Conservation (phyloP, 2,888 invertebrate species). For the Ochropleura plecta region DNA sequence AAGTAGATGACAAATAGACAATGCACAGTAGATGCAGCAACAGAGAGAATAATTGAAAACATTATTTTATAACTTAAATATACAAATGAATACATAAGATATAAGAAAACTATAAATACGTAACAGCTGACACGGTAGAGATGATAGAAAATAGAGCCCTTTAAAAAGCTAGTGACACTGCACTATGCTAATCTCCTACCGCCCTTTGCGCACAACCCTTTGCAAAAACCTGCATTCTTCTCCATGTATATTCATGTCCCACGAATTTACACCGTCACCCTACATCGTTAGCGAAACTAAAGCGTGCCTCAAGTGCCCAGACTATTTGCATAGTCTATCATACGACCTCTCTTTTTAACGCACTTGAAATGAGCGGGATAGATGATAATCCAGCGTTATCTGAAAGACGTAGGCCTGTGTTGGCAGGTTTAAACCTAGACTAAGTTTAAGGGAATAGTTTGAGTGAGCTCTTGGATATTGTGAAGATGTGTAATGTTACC, state of each 20-base stretch:
- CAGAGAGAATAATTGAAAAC: too few species aligned
- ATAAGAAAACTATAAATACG: too few species aligned
- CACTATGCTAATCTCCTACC: conserved; percentile 40
- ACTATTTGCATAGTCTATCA: conserved; percentile 73
- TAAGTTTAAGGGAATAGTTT: conserved; percentile 13
- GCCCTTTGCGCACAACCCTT: conserved; percentile 30
- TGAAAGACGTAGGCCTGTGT: conserved; percentile 55
- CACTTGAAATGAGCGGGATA: conserved; percentile 45
- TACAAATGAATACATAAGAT: not conserved
- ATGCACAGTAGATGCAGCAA: too few species aligned
- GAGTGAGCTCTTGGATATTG: conserved; percentile 26
- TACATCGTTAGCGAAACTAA: conserved; percentile 76
- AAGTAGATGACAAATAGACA: not conserved
- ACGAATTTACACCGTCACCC: conserved; percentile 71
- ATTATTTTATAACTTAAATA: too few species aligned
- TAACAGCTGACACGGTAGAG: not conserved
- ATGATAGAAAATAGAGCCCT: conserved; percentile 1
- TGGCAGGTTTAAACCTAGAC: conserved; percentile 37
- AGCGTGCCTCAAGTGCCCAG: conserved; percentile 72
- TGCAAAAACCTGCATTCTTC: conserved; percentile 44
- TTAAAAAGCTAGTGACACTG: conserved; percentile 39
- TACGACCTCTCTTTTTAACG: conserved; percentile 39
- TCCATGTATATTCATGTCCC: conserved; percentile 46
- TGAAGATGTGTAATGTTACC: conserved; percentile 2
- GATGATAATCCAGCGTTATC: conserved; percentile 61